Evolutionary conservation across 2,113 vertebrate species (phyloP).

Genomic region (Dasyprocta punctata): DNA sequence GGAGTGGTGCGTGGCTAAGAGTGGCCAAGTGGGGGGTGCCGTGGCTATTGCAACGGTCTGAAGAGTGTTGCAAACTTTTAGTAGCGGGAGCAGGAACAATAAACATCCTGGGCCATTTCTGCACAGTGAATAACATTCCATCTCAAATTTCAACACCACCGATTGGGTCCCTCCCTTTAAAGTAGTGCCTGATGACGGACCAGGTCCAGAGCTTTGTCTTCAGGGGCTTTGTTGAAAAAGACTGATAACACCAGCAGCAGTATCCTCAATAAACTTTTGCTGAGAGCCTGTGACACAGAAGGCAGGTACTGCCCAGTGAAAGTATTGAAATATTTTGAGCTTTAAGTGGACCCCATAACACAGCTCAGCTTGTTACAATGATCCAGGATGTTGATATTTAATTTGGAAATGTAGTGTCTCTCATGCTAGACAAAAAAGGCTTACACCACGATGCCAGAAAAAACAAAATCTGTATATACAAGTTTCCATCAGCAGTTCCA

Average conservation of each 20-base stretch:
- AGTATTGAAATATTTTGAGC: background rate
- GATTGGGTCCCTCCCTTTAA: background rate
- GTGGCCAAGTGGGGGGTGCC: too few species aligned
- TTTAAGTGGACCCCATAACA: background rate
- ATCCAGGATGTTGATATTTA: background rate
- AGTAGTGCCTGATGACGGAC: background rate
- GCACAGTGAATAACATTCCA: background rate
- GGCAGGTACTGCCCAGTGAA: background rate
- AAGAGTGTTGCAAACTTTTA: background rate
- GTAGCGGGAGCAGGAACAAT: background rate
- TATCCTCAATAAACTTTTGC: background rate
- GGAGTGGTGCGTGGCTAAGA: background rate
- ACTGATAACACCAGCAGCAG: background rate
- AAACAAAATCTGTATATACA: background rate
- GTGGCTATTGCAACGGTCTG: background rate
- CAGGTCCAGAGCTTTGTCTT: background rate
- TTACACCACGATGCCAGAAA: background rate
- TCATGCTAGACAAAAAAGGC: background rate
- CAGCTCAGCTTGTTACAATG: background rate
- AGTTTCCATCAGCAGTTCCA: background rate
- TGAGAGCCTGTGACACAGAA: background rate
- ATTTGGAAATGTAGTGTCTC: background rate
- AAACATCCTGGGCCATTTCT: background rate
- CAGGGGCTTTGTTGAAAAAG: background rate
- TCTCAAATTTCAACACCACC: background rate